Evolutionary conservation across 2,113 vertebrate species (phyloP), one percentile per base, ranked within the genome.

Genomic region (Microtus pennsylvanicus): DNA sequence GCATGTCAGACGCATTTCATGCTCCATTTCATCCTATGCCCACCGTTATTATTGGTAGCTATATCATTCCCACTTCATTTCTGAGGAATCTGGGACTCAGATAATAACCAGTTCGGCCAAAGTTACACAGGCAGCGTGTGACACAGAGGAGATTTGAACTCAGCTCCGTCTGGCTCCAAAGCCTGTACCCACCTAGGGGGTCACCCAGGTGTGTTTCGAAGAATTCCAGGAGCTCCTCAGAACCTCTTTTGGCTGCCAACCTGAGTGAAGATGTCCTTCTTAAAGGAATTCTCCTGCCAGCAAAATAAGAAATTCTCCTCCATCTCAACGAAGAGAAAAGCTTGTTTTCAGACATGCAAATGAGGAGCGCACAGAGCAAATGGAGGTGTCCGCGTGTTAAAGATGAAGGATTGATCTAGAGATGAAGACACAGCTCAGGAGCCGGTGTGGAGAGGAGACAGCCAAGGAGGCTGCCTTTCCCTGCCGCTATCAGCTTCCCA

Each of bases 11-110:
- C 47, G 10, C 26, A 94, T 95, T 91, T 78, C 67, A 77, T 7
- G 74, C 45, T 65, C 50, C 70, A 70, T 91, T 93, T 95, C 58
- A 28, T 70, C 61, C 87, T 69, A 90, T 38, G 22, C 22, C 96
- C 67, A 92, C 30, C 69, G n/a, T 87, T 96, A 96, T 96, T 87
- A 90, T 96, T 90, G 78, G 52, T 52, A 82, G 28, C 77, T 90
- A 28, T 94, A 77, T 93, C 85, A 94, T 91, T 95, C 47, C 65
- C 83, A 70, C 76, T 94, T 93, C 81, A 61, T 77, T 95, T 91
- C 75, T 86, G 86, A 96, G 72, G 47, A 97, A 96, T 94, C 67
- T n/a, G 70, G 67, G 72, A 87, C 86, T 96, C 89, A 11, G 33
- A 77, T 74, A 85, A 96, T 87, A 94, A 78, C 47, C 69, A 96